Conservation (phyloP, 2,888 invertebrate species). For the Lithophane leautieri region DNA sequence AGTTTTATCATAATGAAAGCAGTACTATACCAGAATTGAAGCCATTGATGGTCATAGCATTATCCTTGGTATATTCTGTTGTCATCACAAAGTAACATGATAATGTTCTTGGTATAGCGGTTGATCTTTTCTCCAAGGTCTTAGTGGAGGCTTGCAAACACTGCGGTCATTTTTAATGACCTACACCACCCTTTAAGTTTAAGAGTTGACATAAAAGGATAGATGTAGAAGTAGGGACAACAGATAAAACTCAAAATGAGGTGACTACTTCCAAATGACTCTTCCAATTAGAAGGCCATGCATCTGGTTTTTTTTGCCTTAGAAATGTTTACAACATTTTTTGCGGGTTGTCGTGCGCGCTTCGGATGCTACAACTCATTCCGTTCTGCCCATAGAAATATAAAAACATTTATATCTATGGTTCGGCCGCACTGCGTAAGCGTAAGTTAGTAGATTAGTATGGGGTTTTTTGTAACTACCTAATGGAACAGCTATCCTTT, state of each 20-base stretch:
- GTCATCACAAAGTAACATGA: background rate
- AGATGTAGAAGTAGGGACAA: background rate
- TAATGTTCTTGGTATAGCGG: background rate
- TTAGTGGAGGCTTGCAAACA: background rate
- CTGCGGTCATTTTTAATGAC: background rate
- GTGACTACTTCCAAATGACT: slow-evolving; percentile 15
- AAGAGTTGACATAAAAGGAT: too few relatives aligned
- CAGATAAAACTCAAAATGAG: background rate
- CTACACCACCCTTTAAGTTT: background rate
- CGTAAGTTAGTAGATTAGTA: background rate
- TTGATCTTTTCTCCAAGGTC: background rate
- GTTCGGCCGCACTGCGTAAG: background rate
- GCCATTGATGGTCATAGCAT: background rate
- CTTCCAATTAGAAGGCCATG: slow-evolving; percentile 37
- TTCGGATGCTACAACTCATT: background rate
- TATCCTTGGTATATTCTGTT: background rate
- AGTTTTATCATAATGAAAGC: background rate
- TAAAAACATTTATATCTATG: too few relatives aligned
- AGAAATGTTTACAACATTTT: slow-evolving; percentile 49
- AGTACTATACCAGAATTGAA: background rate
- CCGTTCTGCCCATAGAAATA: background rate
- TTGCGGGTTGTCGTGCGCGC: slow-evolving; percentile 23
- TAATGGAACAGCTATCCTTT: slow-evolving; percentile 3
- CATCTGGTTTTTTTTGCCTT: slow-evolving; percentile 13
- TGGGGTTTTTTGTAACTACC: slow-evolving; percentile 13